Base-by-base conservation (phyloP, 2,888 invertebrate genomes). In the Platerodrilus igneus region DNA sequence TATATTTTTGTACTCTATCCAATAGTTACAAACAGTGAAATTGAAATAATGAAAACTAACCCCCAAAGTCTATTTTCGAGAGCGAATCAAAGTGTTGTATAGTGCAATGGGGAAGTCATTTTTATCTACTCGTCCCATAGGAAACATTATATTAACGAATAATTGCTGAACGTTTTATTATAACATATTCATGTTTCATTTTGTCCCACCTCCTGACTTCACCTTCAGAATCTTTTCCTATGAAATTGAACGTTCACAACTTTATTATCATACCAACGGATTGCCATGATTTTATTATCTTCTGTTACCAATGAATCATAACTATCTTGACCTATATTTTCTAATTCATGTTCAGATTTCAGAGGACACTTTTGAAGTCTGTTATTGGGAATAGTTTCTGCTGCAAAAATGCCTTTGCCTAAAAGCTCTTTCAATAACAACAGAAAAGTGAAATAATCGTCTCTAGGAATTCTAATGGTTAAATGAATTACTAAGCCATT, bases 221-320 rank as follows among this genome's bases (percentile, higher is more conserved):
- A 21, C 25, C 35, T 11, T 35, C 28, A 8, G 32, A 20, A 5
- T 31, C 32, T 10, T 20, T 16, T 4, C 10, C 20, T 16, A 31
- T 20, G 17, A 31, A 20, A 31, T 28, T 11, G 9, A 17, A 41
- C 13, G 10, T 34, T 34, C 9, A 33, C 39, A 8, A 23, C 21
- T 39, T 39, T 39, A 9, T 20, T 39, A 13, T 39, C 27, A 10
- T 34, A 33, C 39, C 33, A 39, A 13, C 28, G 27, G 27, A 39
- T 26, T 18, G 14, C 33, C 8, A 39, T 33, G 8, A 32, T 33
- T 33, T 39, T 10, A 17, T 26, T 28, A 16, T 39, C 33, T 16
- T 19, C n/a, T 10, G 14, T 14, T 13, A 37, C 27, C 4, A 16
- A 29, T 11, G 20, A 28, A 18, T 18, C 29, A 10, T 8, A n/a